Conservation (phyloP, 2,888 invertebrate species). For the Acanthosepion pharaonis region DNA sequence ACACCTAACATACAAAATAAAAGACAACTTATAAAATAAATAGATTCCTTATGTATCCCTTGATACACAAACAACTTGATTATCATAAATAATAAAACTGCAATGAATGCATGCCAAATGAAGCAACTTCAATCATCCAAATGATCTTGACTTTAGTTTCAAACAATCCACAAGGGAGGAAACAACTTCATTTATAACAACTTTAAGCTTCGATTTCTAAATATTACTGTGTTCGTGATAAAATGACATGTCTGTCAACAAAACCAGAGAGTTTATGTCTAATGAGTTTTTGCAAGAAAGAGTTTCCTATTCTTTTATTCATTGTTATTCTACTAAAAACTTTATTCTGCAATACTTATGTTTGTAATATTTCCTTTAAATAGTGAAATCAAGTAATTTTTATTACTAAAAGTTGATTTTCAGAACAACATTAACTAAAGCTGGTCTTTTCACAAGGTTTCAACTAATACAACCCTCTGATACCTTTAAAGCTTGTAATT, state of each 20-base stretch:
- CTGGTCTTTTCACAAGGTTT: no score
- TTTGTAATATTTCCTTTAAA: no score
- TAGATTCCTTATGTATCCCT: no score
- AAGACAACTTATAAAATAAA: no score
- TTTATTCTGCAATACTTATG: background rate
- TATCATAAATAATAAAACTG: background rate
- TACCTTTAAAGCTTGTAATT: no score
- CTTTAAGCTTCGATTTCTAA: background rate
- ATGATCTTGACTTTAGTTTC: background rate
- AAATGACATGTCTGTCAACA: background rate
- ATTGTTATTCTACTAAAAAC: background rate
- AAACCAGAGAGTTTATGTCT: background rate
- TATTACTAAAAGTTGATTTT: no score
- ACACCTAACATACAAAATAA: no score
- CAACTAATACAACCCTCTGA: no score
- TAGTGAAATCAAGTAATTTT: no score
- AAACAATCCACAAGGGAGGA: background rate
- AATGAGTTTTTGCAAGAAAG: background rate
- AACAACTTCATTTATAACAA: background rate
- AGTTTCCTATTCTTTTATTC: background rate
- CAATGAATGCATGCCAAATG: conserved; percentile 17
- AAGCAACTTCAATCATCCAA: background rate
- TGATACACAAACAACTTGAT: background rate
- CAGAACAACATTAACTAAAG: no score
- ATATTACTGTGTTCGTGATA: background rate